These are phyloP conservation scores for Aeoliscus strigatus DNA, from an alignment of 2,797 vertebrate species.

Conservation along the genomic window DNA sequence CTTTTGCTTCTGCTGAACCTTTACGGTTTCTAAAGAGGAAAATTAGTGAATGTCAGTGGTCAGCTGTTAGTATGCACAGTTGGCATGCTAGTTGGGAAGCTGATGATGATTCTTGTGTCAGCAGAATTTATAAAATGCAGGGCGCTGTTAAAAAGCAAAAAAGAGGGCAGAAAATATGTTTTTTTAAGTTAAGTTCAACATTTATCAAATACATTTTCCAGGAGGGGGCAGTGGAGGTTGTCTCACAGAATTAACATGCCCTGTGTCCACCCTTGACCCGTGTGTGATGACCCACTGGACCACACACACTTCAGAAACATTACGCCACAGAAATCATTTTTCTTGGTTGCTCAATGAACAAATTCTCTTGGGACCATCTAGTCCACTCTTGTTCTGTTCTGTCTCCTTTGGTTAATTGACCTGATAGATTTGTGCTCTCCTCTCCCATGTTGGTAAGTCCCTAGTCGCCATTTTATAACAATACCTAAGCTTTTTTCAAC, in stretches of 20 bases:
- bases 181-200: too few species aligned
- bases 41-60: slow-evolving; percentile 17
- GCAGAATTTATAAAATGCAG: background rate
- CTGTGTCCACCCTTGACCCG: slow-evolving; percentile 35
- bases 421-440: slow-evolving; percentile 20
- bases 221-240: slow-evolving; percentile 44
- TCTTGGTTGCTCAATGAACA: slow-evolving; percentile 11
- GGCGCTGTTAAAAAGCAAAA: too few species aligned
- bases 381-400: slow-evolving; percentile 14
- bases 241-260: slow-evolving; percentile 49
- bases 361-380: slow-evolving; percentile 35
- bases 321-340: slow-evolving; percentile 9
- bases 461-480: too few species aligned
- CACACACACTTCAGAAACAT: slow-evolving; percentile 23
- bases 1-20: slow-evolving; percentile 15
- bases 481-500: too few species aligned
- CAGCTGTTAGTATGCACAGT: slow-evolving; percentile 1
- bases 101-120: too few species aligned
- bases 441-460: slow-evolving; percentile 1
- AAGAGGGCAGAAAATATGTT: too few species aligned
- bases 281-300: slow-evolving; percentile 34
- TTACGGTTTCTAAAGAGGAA: slow-evolving; percentile 14
- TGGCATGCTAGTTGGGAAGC: too few species aligned
- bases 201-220: too few species aligned
- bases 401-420: slow-evolving; percentile 20